Evolutionary conservation across 2,113 vertebrate genomes (phyloP).

Genomic region (Poicephalus meyeri): DNA sequence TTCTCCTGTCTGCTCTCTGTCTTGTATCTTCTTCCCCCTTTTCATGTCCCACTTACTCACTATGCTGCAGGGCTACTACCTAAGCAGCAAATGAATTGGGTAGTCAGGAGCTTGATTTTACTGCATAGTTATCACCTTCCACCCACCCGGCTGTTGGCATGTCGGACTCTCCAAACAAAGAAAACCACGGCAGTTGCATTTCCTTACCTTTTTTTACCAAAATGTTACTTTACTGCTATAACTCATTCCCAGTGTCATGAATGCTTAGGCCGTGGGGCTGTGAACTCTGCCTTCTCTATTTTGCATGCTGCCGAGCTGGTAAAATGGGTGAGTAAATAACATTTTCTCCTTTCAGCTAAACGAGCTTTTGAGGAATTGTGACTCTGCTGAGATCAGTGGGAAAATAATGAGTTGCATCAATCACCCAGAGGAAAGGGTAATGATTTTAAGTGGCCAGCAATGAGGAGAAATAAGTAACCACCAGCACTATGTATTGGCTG

Average conservation of each 20-base stretch:
- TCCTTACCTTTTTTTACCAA: not conserved
- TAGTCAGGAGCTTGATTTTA: not conserved
- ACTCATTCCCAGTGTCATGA: fast-evolving
- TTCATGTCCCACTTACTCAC: not conserved
- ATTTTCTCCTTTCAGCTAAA: not conserved
- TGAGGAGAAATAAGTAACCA: not conserved
- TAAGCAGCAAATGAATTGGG: not conserved
- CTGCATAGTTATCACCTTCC: not conserved
- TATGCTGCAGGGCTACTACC: not conserved
- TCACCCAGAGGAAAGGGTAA: not conserved
- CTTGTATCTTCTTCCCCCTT: not conserved
- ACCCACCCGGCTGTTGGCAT: not conserved
- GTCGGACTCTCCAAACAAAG: not conserved
- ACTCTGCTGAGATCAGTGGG: not conserved
- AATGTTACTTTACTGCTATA: not conserved
- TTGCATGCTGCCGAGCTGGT: not conserved
- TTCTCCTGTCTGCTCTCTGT: not conserved
- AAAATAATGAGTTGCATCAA: not conserved
- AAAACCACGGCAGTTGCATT: not conserved
- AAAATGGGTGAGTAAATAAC: not conserved
- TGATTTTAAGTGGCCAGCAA: not conserved
- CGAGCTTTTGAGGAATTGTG: not conserved
- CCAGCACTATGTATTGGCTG: not conserved
- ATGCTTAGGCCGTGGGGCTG: not conserved
- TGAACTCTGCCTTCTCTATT: not conserved